Conservation (phyloP, 2,888 invertebrate genomes). For the Fragum fragum region DNA sequence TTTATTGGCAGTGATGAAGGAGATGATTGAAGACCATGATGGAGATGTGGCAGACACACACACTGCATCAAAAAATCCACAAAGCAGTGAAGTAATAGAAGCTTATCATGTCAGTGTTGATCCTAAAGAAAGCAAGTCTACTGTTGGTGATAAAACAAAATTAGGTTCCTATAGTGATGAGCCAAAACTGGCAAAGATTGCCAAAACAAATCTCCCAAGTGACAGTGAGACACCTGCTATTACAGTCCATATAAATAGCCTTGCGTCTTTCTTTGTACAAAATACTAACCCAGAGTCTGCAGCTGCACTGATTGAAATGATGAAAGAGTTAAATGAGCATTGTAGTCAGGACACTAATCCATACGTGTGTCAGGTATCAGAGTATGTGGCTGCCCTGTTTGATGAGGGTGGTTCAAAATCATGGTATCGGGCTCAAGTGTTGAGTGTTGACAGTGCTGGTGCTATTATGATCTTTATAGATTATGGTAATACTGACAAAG, state of each 20-base stretch:
- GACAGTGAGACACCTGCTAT: not conserved
- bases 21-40: not conserved
- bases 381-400: slow-evolving; percentile 60
- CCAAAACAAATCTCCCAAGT: not conserved
- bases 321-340: slow-evolving; percentile 43
- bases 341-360: slow-evolving; percentile 27
- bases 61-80: not conserved
- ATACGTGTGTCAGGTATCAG: slow-evolving; percentile 43
- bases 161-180: not conserved
- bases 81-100: not conserved
- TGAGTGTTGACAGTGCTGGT: slow-evolving; percentile 14
- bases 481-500: slow-evolving; percentile 81
- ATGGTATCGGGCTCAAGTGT: slow-evolving; percentile 63
- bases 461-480: slow-evolving; percentile 81
- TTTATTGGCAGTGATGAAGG: not conserved
- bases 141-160: not conserved
- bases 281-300: not conserved
- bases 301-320: not conserved
- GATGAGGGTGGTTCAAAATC: slow-evolving; percentile 29
- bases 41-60: not conserved
- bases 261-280: slow-evolving; percentile 45
- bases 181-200: not conserved
- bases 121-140: not conserved
- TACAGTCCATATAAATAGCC: slow-evolving; percentile 30
- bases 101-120: not conserved